Base-by-base conservation (phyloP, 1,140 invertebrate genomes). In the Drosophila novamexicana region DNA sequence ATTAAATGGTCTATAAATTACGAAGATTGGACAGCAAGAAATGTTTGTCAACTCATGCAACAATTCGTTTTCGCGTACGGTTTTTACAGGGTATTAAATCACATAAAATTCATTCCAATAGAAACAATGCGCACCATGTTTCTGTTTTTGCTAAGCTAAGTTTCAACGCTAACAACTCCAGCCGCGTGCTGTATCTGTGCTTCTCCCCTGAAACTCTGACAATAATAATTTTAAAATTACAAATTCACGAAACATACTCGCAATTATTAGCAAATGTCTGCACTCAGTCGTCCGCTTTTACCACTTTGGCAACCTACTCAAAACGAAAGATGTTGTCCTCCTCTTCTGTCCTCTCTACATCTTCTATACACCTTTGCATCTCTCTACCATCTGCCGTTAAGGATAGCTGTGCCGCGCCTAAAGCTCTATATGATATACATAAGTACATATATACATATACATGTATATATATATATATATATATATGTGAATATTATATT, bases 211-310 rank as follows among this genome's bases (percentile, higher is more conserved):
- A 58, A 63, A 50, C 32, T 36, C 75, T 71, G 61, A 68, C 83
- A 89, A 83, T 82, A 89, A 83, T 88, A 83, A 89, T 83, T 89
- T 81, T 69, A 45, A 89, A 89, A 89, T 89, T 89, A 89, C 84
- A 88, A 89, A 89, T 89, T 89, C 84, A 88, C 83, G 82, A 88
- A 89, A 89, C 84, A 83, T 89, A 89, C 84, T 77, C 84, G 84
- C 88, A 89, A 88, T 83, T 89, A 89, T 89, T 77, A 80, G 75
- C 62, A 89, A 89, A 89, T 89, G 84, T 82, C 77, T 88, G 79
- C 79, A 75, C 68, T 77, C 72, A 57, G 81, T 71, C 54, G 57
- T 70, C n/a, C 65, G 53, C 37, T 50, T 53, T 36, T 32, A 16
- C 50, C 40, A 42, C 61, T 63, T 44, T 29, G 14, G 14, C 57